Percentiles rank a stretch among this genome's conserved stretches.
phyloP scores from a whole-genome alignment of 2,888 invertebrate species.

The Marronus borbonicus region DNA sequence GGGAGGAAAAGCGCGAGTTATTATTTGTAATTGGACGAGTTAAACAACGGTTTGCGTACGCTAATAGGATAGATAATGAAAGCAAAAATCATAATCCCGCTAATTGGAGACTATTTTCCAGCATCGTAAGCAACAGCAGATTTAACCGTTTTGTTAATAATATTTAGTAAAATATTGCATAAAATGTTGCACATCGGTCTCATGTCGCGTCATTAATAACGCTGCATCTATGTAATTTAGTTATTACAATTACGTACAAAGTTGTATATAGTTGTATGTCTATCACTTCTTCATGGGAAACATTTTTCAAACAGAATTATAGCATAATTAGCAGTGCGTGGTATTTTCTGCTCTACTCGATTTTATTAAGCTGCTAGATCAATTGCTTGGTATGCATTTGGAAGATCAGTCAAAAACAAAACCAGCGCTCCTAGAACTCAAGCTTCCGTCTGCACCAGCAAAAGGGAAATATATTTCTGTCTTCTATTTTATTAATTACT shows the following conservation, averaged over 20 bases:
- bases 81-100: slow-evolving; percentile 6
- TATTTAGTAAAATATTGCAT: not conserved
- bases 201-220: too few species aligned
- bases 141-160: not conserved
- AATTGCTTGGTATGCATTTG: too few species aligned
- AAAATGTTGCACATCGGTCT: not conserved
- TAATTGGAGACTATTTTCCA: slow-evolving; percentile 15
- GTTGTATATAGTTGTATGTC: too few species aligned
- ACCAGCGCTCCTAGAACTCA: not conserved
- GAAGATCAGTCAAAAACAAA: not conserved
- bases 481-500: slow-evolving; percentile 25
- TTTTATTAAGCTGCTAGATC: too few species aligned
- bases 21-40: slow-evolving; percentile 30
- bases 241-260: too few species aligned
- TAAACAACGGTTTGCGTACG: slow-evolving; percentile 15
- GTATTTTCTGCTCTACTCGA: too few species aligned
- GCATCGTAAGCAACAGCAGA: not conserved
- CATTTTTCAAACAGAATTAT: too few species aligned
- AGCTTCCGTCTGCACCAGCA: not conserved
- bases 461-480: slow-evolving; percentile 3
- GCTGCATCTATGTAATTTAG: too few species aligned
- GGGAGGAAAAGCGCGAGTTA: not conserved
- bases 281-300: too few species aligned
- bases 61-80: slow-evolving; percentile 16
- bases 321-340: too few species aligned